Evolutionary conservation across 2,888 invertebrate genomes (phyloP), one percentile per base, ranked within the genome.

Genomic region (Polymixis lichenea): DNA sequence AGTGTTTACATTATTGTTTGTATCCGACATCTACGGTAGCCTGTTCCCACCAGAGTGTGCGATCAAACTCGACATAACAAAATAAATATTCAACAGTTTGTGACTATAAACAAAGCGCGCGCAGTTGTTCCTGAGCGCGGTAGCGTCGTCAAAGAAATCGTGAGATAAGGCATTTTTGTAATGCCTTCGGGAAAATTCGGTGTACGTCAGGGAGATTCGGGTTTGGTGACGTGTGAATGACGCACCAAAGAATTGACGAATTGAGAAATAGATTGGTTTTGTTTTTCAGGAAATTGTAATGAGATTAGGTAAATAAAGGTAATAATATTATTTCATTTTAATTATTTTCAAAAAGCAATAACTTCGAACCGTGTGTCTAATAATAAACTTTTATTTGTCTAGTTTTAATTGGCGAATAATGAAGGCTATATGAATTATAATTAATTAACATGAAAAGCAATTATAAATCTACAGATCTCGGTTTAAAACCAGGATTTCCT

Each of bases 31-130:
- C 87, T 88, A 82, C 84, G 82, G 80, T 65, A 74, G 77, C 75
- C 82, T 80, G 94, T 96, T 96, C 96, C 95, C 96, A 96, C 94
- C 90, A 90, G 87, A 92, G 92, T 95, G 95, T 94, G 94, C 94
- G 94, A 95, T 94, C 92, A 91, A 91, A 93, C 92, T 88, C 90
- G 90, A 92, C 93, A 90, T 94, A 95, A 95, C 93, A 95, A 96
- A 96, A 96, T 96, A 96, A 96, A 96, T 96, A 95, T 96, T 94
- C 94, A 95, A 93, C 94, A 93, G 93, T 93, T 93, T 93, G 92
- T 93, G 88, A 92, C 91, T 93, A 92, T 95, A 95, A 95, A 95
- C 95, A 95, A 94, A 92, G 92, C 83, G 90, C 86, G 90, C 90
- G 89, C 93, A 91, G 92, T 95, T 94, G 94, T 92, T 93, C 91